Conservation (phyloP, 2,113 vertebrate species). For the Nibea albiflora region DNA sequence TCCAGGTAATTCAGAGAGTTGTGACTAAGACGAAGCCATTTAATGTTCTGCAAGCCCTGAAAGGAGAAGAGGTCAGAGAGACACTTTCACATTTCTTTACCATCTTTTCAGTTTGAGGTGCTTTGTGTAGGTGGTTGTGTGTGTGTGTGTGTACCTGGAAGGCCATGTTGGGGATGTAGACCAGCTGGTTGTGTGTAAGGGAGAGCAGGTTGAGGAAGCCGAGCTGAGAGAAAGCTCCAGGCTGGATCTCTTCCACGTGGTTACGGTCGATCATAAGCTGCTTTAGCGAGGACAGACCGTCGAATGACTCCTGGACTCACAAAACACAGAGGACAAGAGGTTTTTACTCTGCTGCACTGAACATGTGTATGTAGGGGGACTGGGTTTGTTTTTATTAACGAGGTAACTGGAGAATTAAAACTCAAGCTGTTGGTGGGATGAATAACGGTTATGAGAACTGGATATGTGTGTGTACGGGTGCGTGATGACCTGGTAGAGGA, state of each 20-base stretch:
- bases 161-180: constrained; percentile 93
- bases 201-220: constrained; percentile 90
- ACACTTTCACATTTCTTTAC: not conserved
- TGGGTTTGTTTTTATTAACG: not conserved
- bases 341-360: not conserved
- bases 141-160: constrained; percentile 83
- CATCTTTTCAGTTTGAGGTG: not conserved
- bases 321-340: not conserved
- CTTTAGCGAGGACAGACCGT: constrained; percentile 89
- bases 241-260: constrained; percentile 91
- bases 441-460: not conserved
- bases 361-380: fast-evolving
- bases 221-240: constrained; percentile 90
- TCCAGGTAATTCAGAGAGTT: constrained; percentile 92
- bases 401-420: not conserved
- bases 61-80: constrained; percentile 47
- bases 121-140: not conserved
- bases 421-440: not conserved
- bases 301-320: constrained; percentile 88
- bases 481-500: constrained; percentile 88
- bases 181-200: constrained; percentile 89
- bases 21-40: constrained; percentile 91
- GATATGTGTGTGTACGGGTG: not conserved
- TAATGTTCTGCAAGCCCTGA: constrained; percentile 90
- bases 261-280: constrained; percentile 90